Base-by-base conservation (phyloP, 2,113 vertebrate species). In the Larimichthys crocea region DNA sequence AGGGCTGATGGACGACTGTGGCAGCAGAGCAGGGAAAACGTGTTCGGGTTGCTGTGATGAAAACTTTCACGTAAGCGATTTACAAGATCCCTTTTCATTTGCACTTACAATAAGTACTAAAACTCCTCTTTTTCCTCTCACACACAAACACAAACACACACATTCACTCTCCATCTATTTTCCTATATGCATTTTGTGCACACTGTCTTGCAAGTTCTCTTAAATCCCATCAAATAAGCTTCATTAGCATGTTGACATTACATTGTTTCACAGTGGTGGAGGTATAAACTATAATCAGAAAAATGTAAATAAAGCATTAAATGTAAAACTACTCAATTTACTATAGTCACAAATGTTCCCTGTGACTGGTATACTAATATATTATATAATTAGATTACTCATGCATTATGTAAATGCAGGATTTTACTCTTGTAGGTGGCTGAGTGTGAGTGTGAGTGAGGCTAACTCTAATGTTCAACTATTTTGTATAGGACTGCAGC, bases 1-100 rank as follows among this genome's bases (percentile, higher is more conserved):
- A 0, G 1, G 50, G 75, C 80, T 88, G 90, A 92, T 75, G 80
- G 83, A 90, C 79, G 66, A 85, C 68, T 64, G 63, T 68, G 76
- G 79, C 81, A 75, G 82, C 35, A 19, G 46, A 80, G 75, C 65
- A 19, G 22, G 63, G 29, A 55, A 70, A 85, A 85, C 22, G 56
- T 67, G 74, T 66, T 74, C 31, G 7, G 55, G 44, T 80, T 68
- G 35, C 64, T 53, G 52, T 48, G 50, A 81, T 76, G 50, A 76
- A 83, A 93, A 87, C 68, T 82, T 86, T 87, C 61, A 49, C n/a
- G 10, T 7, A 63, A 72, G 48, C 14, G 2, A 50, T 76, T 63
- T 69, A 66, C 31, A 66, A 81, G 17, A 77, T 62, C 50, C 22
- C 1, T 20, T 53, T 42, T 85, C 3, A 44, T 29, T 44, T 53